Percentiles rank a stretch among this genome's conserved stretches.
Conservation (phyloP, 2,797 vertebrate genomes). For the Hyperoplus lanceolatus region DNA sequence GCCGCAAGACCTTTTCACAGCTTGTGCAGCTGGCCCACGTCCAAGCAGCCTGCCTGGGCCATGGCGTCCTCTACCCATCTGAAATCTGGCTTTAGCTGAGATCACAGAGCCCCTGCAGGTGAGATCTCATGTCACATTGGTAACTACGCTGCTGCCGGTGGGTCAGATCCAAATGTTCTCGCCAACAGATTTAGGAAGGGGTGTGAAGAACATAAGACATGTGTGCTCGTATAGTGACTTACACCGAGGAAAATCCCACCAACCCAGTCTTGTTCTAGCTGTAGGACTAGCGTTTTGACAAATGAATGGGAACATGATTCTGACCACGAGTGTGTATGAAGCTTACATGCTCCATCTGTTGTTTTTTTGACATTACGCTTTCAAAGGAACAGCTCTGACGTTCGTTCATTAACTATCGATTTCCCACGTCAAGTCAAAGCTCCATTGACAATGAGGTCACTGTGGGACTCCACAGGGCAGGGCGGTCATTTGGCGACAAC, state of each 20-base stretch:
- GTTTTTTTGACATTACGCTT: conserved; percentile 23
- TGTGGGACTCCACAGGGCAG: conserved; percentile 18
- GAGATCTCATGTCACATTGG: conserved; percentile 47
- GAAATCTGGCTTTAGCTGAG: conserved; percentile 60
- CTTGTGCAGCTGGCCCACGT: conserved; percentile 69
- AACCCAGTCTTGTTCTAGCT: conserved; percentile 13
- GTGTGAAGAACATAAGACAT: conserved; percentile 2
- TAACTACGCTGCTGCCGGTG: conserved; percentile 34
- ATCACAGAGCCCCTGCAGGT: conserved; percentile 63
- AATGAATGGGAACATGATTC: conserved; percentile 34
- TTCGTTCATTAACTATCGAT: conserved; percentile 42
- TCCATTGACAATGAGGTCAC: conserved; percentile 41
- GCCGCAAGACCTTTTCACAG: conserved; percentile 79
- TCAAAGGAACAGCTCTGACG: conserved; percentile 38
- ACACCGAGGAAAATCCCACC: conserved; percentile 15
- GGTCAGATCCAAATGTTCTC: conserved; percentile 28
- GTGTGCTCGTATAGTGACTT: conserved; percentile 28
- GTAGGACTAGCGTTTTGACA: conserved; percentile 30
- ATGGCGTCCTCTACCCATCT: conserved; percentile 41
- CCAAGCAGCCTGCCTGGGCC: conserved; percentile 72
- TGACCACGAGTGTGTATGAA: conserved; percentile 31
- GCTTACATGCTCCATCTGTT: conserved; percentile 33
- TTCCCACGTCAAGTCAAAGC: conserved; percentile 33
- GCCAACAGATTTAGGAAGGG: conserved; percentile 5
- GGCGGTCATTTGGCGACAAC: conserved; percentile 36